Base-by-base conservation (phyloP, 2,888 invertebrate genomes). In the Ochropleura leucogaster region DNA sequence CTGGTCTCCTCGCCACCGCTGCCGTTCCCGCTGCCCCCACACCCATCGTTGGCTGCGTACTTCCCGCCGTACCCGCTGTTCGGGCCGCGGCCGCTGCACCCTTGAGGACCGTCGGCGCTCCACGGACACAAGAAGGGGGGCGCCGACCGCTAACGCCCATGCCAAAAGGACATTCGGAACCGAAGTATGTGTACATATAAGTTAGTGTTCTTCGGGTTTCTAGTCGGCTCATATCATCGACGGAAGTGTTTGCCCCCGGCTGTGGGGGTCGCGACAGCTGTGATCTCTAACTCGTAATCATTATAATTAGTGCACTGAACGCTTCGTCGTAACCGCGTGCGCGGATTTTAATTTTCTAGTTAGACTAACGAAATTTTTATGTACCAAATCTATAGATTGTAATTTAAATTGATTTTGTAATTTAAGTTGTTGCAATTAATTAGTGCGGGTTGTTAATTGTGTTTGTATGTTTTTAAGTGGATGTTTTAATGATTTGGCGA, bases 61-160 rank as follows among this genome's bases (percentile, higher is more conserved):
- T 98, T 99, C 93, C 98, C 98, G 3, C 98, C 98, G 46, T 99
- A 99, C 93, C 98, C 98, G 59, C 95, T 99, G 80, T 99, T 99
- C 92, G 98, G 98, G 5, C 98, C 98, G 53, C 97, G 98, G 84
- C 94, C 96, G 18, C 94, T 96, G 85, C 96, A 96, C 90, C 97
- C 98, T 91, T 98, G 98, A 88, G 98, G 98, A 79, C 97, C 98
- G 73, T 97, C 97, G 91, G 97, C 97, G 90, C 97, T 98, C 97
- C 98, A 98, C 96, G 97, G 97, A 91, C 97, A 97, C 96, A 96
- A 95, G 94, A 96, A 94, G 91, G 95, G 95, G 95, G 95, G 96
- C 95, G 95, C 96, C 95, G 95, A 95, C 84, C 94, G 94, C 91
- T 96, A 96, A 96, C 94, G 94, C 95, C 95, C 95, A 94, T 91